Evolutionary conservation across 1,140 invertebrate genomes (phyloP).

Genomic region (Drosophila carrolli): DNA sequence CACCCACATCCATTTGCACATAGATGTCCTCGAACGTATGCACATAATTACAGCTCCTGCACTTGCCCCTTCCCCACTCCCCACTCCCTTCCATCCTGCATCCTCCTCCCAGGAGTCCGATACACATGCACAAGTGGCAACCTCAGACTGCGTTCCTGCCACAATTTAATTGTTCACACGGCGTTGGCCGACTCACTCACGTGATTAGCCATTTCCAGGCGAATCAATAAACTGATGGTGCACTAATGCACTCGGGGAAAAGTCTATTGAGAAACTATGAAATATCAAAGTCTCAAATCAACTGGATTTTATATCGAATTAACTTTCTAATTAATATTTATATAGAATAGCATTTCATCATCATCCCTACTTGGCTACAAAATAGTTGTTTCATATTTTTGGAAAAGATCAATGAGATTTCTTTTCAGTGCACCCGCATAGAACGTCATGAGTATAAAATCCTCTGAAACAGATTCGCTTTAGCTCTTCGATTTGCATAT

Average conservation of each 20-base stretch:
- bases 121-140: conserved; percentile 8
- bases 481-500: conserved; percentile 53
- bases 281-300: no score
- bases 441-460: neutral
- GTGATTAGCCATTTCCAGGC: conserved; percentile 48
- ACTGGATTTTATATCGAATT: no score
- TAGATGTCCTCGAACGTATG: conserved; percentile 1
- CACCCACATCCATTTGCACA: conserved; percentile 5
- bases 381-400: no score
- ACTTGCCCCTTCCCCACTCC: neutral
- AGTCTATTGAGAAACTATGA: neutral
- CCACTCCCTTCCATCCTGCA: no score
- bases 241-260: neutral
- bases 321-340: no score
- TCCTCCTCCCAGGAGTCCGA: neutral
- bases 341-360: no score
- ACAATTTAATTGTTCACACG: conserved; percentile 43
- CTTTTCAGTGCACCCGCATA: neutral
- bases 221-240: conserved; percentile 27
- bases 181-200: conserved; percentile 26
- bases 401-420: neutral
- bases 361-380: no score
- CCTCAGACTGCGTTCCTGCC: conserved; percentile 19
- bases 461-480: conserved; percentile 6
- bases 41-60: conserved; percentile 38